phyloP scores from a whole-genome alignment of 2,797 vertebrate genomes.

The Pangasius macronema region DNA sequence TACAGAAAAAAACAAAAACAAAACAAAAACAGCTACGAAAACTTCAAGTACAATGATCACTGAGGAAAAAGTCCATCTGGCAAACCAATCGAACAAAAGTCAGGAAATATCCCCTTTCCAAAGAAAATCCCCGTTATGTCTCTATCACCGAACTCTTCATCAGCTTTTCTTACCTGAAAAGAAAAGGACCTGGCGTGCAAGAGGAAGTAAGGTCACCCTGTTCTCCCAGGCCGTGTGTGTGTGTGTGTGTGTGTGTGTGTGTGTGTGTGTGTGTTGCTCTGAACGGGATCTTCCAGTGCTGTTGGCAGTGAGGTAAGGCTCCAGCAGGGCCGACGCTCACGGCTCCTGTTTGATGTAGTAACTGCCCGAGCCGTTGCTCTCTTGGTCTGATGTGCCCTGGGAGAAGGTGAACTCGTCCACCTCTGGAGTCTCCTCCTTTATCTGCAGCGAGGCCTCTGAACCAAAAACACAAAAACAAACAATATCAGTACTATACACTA shows the following conservation, averaged over 20 bases:
- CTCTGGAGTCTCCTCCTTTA: slow-evolving; percentile 91
- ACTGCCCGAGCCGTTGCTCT: slow-evolving; percentile 95
- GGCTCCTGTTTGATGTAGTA: slow-evolving; percentile 98
- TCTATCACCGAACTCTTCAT: slow-evolving; percentile 61
- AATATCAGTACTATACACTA: neutral
- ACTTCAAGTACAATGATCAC: slow-evolving; percentile 98
- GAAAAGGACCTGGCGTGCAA: slow-evolving; percentile 75
- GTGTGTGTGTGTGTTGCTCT: slow-evolving; percentile 43
- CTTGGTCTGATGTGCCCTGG: slow-evolving; percentile 94
- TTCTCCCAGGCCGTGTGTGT: slow-evolving; percentile 81
- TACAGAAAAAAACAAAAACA: slow-evolving; percentile 75
- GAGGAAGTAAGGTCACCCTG: slow-evolving; percentile 83
- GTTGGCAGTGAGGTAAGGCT: slow-evolving; percentile 66
- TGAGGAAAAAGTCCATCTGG: slow-evolving; percentile 82
- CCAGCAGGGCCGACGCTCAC: slow-evolving; percentile 66
- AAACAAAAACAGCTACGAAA: slow-evolving; percentile 86
- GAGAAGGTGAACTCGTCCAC: slow-evolving; percentile 92
- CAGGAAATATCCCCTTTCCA: slow-evolving; percentile 48
- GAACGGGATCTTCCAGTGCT: slow-evolving; percentile 57
- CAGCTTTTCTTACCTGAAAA: slow-evolving; percentile 67
- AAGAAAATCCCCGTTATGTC: slow-evolving; percentile 65
- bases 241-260: neutral
- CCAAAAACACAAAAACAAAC: slow-evolving; percentile 16
- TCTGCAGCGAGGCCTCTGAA: slow-evolving; percentile 85
- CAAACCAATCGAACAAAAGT: slow-evolving; percentile 79